Percentiles rank a stretch among this genome's conserved stretches.
These are phyloP conservation scores for Armadillidium nasatum DNA, from an alignment of 1,140 invertebrate genomes.

Conservation along the genomic window DNA sequence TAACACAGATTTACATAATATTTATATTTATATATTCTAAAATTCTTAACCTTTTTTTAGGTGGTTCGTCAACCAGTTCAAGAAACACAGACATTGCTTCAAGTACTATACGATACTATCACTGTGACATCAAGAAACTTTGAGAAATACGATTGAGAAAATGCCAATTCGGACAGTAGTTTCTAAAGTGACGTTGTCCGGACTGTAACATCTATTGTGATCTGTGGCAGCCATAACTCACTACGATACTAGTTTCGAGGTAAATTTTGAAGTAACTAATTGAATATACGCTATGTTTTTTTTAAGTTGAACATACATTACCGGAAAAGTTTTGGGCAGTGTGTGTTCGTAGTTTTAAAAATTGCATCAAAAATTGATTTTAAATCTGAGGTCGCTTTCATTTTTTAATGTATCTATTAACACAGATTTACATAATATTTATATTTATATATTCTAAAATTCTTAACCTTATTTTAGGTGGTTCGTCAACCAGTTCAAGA, in stretches of 20 bases:
- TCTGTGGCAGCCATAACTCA: not conserved
- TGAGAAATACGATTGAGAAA: not conserved
- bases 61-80: not conserved
- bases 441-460: too few relatives aligned
- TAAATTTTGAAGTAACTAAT: not conserved
- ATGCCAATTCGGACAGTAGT: not conserved
- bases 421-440: too few relatives aligned
- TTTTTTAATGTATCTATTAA: too few relatives aligned
- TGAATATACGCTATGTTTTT: too few relatives aligned
- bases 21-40: too few relatives aligned
- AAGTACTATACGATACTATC: not conserved
- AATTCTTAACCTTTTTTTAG: not conserved
- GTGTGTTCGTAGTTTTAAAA: too few relatives aligned
- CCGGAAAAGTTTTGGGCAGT: too few relatives aligned
- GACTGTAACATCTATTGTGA: not conserved
- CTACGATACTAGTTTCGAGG: not conserved
- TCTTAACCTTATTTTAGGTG: not conserved
- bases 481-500: not conserved
- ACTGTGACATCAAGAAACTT: not conserved
- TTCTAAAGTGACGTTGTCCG: not conserved
- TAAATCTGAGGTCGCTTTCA: too few relatives aligned
- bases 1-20: too few relatives aligned
- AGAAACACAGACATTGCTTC: not conserved
- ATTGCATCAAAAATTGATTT: too few relatives aligned
- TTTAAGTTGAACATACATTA: too few relatives aligned